phyloP scores from a whole-genome alignment of 2,888 invertebrate genomes.

The Meganola albula region DNA sequence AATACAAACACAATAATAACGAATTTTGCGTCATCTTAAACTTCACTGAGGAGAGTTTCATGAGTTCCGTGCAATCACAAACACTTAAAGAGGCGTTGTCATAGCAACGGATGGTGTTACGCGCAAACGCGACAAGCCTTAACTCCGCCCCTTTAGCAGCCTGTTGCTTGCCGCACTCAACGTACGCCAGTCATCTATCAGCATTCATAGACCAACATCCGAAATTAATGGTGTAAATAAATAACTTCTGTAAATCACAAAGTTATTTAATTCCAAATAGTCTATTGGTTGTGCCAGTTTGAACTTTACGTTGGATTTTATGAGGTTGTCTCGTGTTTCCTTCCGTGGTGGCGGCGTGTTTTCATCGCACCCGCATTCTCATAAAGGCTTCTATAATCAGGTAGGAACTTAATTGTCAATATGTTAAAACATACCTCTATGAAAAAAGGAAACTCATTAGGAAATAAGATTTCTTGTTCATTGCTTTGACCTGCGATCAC shows the following conservation, averaged over 20 bases:
- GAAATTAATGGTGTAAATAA: slow-evolving; percentile 29
- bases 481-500: no score
- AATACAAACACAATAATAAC: slow-evolving; percentile 41
- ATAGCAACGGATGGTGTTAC: slow-evolving; percentile 53
- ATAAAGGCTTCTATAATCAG: slow-evolving; percentile 57
- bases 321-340: slow-evolving; percentile 35
- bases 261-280: slow-evolving; percentile 17
- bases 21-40: slow-evolving; percentile 50
- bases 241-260: slow-evolving; percentile 17
- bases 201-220: slow-evolving; percentile 42
- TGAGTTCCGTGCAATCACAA: slow-evolving; percentile 54
- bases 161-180: slow-evolving; percentile 63
- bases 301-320: slow-evolving; percentile 38
- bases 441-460: no score
- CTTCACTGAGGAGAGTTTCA: slow-evolving; percentile 46
- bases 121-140: slow-evolving; percentile 57
- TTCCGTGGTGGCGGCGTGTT: slow-evolving; percentile 39
- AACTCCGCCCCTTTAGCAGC: slow-evolving; percentile 63
- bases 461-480: no score
- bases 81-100: slow-evolving; percentile 67
- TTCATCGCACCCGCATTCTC: slow-evolving; percentile 48
- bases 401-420: slow-evolving; percentile 51
- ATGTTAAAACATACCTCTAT: no score
- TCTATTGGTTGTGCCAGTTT: slow-evolving; percentile 26
- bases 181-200: slow-evolving; percentile 58